Conservation (phyloP, 2,113 vertebrate species). For the Nicator chloris region DNA sequence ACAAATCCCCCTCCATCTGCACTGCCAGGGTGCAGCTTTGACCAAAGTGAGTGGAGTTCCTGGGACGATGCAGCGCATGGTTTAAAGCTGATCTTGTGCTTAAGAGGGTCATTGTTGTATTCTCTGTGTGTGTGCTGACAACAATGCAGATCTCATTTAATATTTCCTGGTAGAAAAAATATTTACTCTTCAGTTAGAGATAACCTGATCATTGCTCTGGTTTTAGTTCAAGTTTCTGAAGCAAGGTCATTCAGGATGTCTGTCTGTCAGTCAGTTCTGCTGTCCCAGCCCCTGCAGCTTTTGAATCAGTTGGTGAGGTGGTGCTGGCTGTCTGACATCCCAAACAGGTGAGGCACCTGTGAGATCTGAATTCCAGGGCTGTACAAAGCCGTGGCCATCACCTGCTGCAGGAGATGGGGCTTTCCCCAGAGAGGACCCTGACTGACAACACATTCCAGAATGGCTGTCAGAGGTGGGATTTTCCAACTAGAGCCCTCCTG, state of each 20-base stretch:
- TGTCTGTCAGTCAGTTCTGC: not conserved
- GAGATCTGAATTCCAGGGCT: not conserved
- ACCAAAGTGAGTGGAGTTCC: not conserved
- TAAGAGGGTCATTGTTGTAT: not conserved
- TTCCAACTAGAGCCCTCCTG: not conserved
- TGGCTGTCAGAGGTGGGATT: not conserved
- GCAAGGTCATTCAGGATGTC: not conserved
- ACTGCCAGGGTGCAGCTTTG: not conserved
- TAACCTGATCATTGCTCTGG: not conserved
- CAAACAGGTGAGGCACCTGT: not conserved
- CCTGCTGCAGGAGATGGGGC: not conserved
- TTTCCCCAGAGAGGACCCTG: not conserved
- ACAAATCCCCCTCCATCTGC: not conserved
- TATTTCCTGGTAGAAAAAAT: not conserved
- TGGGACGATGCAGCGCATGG: not conserved
- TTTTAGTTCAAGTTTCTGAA: not conserved
- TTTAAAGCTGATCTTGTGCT: not conserved
- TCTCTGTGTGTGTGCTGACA: not conserved
- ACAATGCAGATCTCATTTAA: not conserved
- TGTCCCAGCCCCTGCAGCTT: not conserved
- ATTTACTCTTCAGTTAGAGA: not conserved
- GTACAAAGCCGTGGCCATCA: not conserved
- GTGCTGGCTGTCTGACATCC: not conserved
- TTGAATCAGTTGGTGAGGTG: not conserved
- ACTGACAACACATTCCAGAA: accelerated